These are phyloP conservation scores for Hydractinia symbiolongicarpus DNA, from an alignment of 30 jellyfish, hydroid and myxozoan species.

Conservation along the genomic window DNA sequence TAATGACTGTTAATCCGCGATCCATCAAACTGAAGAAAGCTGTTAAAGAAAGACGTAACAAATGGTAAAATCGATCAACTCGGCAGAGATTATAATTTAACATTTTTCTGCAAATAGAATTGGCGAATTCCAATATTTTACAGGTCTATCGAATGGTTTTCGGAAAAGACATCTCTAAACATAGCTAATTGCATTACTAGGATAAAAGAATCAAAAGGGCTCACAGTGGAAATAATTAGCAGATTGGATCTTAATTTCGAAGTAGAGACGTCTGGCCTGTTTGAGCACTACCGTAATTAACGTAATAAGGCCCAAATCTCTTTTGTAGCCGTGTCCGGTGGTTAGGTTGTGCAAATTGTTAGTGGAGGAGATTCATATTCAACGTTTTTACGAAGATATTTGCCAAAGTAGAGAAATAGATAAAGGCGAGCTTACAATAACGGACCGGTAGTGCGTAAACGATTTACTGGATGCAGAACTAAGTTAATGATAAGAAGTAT, in stretches of 20 bases:
- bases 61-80: conserved; percentile 5
- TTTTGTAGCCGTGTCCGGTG: not conserved
- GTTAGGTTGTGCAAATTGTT: too few species aligned
- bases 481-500: not conserved
- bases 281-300: not conserved
- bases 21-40: conserved; percentile 34
- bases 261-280: conserved; percentile 31
- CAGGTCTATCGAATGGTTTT: conserved; percentile 40
- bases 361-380: not conserved
- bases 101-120: conserved; percentile 26
- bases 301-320: conserved; percentile 8
- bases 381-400: not conserved
- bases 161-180: not conserved
- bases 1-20: too few species aligned
- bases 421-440: not conserved
- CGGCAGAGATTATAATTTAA: conserved; percentile 7
- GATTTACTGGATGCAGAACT: not conserved
- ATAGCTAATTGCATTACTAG: conserved; percentile 21
- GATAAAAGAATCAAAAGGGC: not conserved
- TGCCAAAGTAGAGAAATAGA: not conserved
- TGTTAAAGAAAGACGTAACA: not conserved
- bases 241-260: conserved; percentile 15
- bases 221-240: conserved; percentile 14
- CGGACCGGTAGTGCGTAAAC: not conserved
- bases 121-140: conserved; percentile 21